Evolutionary conservation across 2,888 invertebrate genomes (phyloP), one percentile per base, ranked within the genome.

Genomic region (Germaria angustata): DNA sequence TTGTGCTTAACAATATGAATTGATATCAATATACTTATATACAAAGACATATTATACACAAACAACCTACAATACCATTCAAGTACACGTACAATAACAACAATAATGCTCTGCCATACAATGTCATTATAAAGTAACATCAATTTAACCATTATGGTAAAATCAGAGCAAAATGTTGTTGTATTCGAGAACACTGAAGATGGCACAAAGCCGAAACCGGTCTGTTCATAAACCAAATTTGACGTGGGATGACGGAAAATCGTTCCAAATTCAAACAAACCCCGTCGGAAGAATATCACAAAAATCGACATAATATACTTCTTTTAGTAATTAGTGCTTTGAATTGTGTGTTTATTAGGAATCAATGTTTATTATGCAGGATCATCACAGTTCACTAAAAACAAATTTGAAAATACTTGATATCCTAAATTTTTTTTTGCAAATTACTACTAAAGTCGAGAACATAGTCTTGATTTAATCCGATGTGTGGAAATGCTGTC

Each of bases 81-180:
- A 24, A 39, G 49, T 28, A 49, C 39, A 22, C 1, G 15, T n/a
- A 36, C 24, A 36, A 34, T 24, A 44, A 2, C 9, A 44, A 63
- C 22, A 66, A 41, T 8, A 51, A 15, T 32, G 13, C 34, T 17
- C 17, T 13, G 2, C 20, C 1, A 39, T 36, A 46, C 51, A 77
- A 61, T 61, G 59, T 20, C 51, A 68, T 51, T 76, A 51, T 57
- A 51, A 59, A 41, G 28, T 68, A 49, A 59, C 59, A 76, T 34
- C 49, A 75, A 46, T 36, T 46, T 22, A 46, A 51, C 51, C 17
- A 69, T 69, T 61, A 69, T 69, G 68, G 44, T 49, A 51, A 61
- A 68, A 36, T 69, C 57, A 69, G 41, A 59, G 51, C 53, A 51
- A 59, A 69, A 61, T 41, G 51, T n/a, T n/a, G n/a, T n/a, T n/a